These are phyloP conservation scores for Dendrocincla tyrannina DNA, from an alignment of 2,797 vertebrate genomes.

Conservation along the genomic window DNA sequence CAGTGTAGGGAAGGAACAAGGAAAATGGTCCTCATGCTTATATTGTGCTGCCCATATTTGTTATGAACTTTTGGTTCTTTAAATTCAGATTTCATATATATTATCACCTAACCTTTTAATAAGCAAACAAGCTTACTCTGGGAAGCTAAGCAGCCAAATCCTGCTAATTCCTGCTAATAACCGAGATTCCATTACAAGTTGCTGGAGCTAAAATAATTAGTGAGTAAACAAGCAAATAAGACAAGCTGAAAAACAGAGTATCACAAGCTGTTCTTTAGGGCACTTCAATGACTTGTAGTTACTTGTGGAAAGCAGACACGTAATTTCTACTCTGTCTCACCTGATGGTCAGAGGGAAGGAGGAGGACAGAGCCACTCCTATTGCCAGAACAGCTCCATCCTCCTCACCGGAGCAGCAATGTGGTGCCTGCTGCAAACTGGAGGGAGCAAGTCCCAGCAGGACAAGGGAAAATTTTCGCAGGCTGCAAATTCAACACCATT, in stretches of 20 bases:
- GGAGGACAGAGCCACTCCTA: background rate
- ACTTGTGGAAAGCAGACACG: background rate
- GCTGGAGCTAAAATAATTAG: background rate
- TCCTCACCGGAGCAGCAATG: background rate
- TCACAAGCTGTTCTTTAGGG: background rate
- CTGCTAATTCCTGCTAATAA: slow-evolving; percentile 31
- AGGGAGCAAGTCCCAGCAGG: background rate
- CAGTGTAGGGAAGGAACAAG: background rate
- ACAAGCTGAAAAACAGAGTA: background rate
- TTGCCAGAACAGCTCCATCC: background rate
- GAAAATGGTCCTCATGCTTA: background rate
- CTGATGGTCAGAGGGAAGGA: background rate
- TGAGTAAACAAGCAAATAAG: slow-evolving; percentile 4
- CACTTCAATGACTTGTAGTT: background rate
- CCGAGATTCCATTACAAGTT: background rate
- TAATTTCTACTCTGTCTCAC: background rate
- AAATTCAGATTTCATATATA: background rate
- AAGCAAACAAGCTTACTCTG: background rate
- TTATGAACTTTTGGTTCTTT: background rate
- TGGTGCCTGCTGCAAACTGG: background rate
- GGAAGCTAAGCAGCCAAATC: slow-evolving; percentile 1
- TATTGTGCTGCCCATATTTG: background rate
- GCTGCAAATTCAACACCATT: background rate
- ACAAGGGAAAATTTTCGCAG: background rate
- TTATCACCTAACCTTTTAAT: background rate